phyloP scores from a whole-genome alignment of 2,797 vertebrate genomes.

The Anabas testudineus region DNA sequence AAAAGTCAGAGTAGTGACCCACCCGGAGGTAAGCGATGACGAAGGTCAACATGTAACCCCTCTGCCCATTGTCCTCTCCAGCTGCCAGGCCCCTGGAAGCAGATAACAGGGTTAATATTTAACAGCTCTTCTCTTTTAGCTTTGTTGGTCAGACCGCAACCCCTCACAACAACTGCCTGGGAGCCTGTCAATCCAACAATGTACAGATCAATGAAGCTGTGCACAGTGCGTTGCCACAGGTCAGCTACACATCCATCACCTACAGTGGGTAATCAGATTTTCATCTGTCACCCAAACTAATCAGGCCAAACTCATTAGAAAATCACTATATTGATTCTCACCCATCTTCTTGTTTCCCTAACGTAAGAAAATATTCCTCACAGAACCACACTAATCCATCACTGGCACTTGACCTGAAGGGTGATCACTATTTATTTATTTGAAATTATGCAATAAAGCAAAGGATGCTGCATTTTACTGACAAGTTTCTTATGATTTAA shows the following conservation, averaged over 20 bases:
- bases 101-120: constrained; percentile 86
- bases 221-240: constrained; percentile 65
- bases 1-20: constrained; percentile 77
- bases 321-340: constrained; percentile 81
- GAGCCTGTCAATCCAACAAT: constrained; percentile 74
- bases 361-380: constrained; percentile 69
- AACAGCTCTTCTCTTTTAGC: constrained; percentile 75
- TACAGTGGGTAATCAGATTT: constrained; percentile 82
- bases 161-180: constrained; percentile 69
- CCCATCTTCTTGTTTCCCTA: constrained; percentile 65
- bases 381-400: constrained; percentile 74
- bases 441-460: constrained; percentile 70
- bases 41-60: constrained; percentile 99
- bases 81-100: constrained; percentile 95
- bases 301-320: constrained; percentile 84
- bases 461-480: constrained; percentile 57
- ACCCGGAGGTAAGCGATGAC: constrained; percentile 99
- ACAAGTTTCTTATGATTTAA: constrained; percentile 69
- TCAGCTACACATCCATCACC: constrained; percentile 84
- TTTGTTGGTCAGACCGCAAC: constrained; percentile 54
- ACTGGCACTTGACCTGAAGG: constrained; percentile 74
- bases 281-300: constrained; percentile 84
- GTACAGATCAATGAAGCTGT: constrained; percentile 73
- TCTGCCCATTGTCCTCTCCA: constrained; percentile 99
- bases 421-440: constrained; percentile 72